A percentile compares a stretch with the other conserved stretches of the same genome.
phyloP scores from a whole-genome alignment of 2,888 invertebrate species.

The Pterobdella sp. region DNA sequence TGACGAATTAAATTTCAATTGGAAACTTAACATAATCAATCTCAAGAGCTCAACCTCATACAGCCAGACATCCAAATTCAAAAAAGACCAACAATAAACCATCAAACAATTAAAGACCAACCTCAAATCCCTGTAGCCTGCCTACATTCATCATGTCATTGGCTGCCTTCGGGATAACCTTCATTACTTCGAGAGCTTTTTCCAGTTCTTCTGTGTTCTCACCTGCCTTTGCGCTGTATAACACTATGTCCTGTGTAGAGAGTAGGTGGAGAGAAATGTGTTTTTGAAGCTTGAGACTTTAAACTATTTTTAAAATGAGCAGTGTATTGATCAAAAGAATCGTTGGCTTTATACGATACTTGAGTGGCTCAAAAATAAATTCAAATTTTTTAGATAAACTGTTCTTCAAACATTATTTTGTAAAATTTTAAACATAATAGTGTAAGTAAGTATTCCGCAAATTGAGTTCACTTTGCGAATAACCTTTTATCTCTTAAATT shows the following conservation, averaged over 20 bases:
- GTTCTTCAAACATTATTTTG: not conserved
- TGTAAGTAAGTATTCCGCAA: not conserved
- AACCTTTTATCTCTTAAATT: not conserved
- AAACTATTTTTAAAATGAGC: not conserved
- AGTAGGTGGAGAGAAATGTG: not conserved
- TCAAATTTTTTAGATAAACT: not conserved
- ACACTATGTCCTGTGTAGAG: slow-evolving; percentile 64
- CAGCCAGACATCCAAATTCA: no score
- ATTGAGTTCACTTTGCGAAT: not conserved
- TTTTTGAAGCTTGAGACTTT: not conserved
- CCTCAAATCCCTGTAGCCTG: slow-evolving; percentile 87
- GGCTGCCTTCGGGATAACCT: slow-evolving; percentile 88
- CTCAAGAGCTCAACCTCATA: no score
- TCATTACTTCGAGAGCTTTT: slow-evolving; percentile 67
- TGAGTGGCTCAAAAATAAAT: not conserved
- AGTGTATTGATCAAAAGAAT: no score
- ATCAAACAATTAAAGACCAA: no score
- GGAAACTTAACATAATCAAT: no score
- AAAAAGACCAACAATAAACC: no score
- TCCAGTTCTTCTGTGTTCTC: slow-evolving; percentile 70
- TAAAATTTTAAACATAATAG: not conserved
- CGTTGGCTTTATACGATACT: no score
- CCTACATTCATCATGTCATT: slow-evolving; percentile 99
- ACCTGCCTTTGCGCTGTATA: slow-evolving; percentile 78
- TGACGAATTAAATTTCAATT: no score